Conservation (phyloP, 2,113 vertebrate genomes). For the Callaeas wilsoni region DNA sequence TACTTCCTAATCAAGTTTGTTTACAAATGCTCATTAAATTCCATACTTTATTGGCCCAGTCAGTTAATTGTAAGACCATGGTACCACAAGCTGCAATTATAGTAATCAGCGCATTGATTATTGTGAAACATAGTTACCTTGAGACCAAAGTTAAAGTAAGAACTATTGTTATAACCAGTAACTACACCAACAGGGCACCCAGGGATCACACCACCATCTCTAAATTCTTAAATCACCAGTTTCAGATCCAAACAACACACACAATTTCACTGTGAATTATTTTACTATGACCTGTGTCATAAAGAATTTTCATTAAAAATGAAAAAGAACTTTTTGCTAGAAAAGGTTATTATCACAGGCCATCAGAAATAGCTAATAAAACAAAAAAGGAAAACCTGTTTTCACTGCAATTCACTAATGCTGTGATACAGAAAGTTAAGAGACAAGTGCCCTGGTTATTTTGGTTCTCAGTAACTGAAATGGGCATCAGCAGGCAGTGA, state of each 20-base stretch:
- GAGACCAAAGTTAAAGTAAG: background rate
- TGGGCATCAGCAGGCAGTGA: rapidly evolving
- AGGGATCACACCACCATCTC: background rate
- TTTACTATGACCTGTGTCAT: background rate
- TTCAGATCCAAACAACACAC: background rate
- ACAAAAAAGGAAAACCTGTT: background rate
- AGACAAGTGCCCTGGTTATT: background rate
- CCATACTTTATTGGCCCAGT: background rate
- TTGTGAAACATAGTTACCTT: background rate
- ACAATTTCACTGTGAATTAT: background rate
- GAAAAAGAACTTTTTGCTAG: background rate
- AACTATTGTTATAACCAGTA: background rate
- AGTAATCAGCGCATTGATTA: conserved; percentile 42
- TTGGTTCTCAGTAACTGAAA: background rate
- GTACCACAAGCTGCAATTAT: conserved; percentile 13
- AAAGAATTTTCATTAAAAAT: background rate
- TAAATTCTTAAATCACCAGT: background rate
- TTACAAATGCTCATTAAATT: conserved; percentile 27
- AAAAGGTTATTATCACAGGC: background rate
- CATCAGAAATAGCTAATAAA: background rate
- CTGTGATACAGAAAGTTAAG: background rate
- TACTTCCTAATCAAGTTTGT: conserved; percentile 8
- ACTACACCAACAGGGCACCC: background rate
- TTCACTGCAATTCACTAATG: background rate
- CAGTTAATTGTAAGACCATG: background rate